Percentiles rank a stretch among this genome's conserved stretches.
Conservation (phyloP, 2,797 vertebrate genomes). For the Sternarchorhynchus goeldii region DNA sequence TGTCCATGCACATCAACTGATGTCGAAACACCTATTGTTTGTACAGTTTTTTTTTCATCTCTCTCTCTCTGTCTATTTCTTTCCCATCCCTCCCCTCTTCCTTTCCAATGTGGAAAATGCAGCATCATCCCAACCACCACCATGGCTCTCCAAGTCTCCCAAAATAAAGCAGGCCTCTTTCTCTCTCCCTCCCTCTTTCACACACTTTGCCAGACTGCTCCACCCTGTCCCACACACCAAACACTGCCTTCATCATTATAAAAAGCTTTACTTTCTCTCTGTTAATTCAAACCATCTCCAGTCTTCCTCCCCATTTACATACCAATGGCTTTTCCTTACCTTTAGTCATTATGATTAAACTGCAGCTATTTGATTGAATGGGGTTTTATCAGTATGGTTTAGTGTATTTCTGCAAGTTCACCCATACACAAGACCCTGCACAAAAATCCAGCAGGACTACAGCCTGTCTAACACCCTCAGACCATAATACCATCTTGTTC, state of each 20-base stretch:
- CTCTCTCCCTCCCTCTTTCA: slow-evolving; percentile 25
- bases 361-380: not conserved
- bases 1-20: not conserved
- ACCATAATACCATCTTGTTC: too few relatives aligned
- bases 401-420: not conserved
- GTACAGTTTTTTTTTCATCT: slow-evolving; percentile 7
- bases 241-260: slow-evolving; percentile 29
- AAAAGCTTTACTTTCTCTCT: slow-evolving; percentile 21
- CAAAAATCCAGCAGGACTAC: not conserved
- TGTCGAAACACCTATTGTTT: slow-evolving; percentile 11
- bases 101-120: slow-evolving; percentile 75
- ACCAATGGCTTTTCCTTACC: not conserved
- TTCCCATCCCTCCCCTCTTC: slow-evolving; percentile 58
- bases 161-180: slow-evolving; percentile 68
- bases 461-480: too few relatives aligned
- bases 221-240: slow-evolving; percentile 68
- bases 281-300: slow-evolving; percentile 17
- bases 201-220: slow-evolving; percentile 65
- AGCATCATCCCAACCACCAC: slow-evolving; percentile 75
- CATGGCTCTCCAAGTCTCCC: slow-evolving; percentile 66
- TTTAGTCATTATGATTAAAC: slow-evolving; percentile 2
- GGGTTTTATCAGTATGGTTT: not conserved
- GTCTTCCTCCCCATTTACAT: not conserved
- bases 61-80: slow-evolving; percentile 57
- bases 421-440: not conserved